Base-by-base conservation (phyloP, 1,140 invertebrate genomes). In the Phenacoccus solenopsis region DNA sequence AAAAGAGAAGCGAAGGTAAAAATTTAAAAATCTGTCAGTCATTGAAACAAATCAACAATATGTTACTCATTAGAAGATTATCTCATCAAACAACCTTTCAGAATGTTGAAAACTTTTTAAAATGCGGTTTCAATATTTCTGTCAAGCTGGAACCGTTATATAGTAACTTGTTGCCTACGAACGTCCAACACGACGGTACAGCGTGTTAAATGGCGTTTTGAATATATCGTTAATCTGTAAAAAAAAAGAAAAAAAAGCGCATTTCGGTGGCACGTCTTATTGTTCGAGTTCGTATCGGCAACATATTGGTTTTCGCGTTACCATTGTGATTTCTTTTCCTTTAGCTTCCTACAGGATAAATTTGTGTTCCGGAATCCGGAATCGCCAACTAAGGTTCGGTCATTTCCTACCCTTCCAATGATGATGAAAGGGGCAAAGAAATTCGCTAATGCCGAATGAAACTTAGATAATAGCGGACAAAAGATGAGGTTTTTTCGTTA, bases 21-120 rank as follows among this genome's bases (percentile, higher is more conserved):
- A 64, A 64, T 64, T 64, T 64, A 24, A 64, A 64, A 64, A 64
- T 64, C 59, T 64, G 59, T 64, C 59, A 64, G 59, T 64, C 59
- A 64, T 25, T 64, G 59, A 25, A 27, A 24, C 59, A 64, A 64
- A 64, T 64, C 59, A 27, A 64, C 59, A 64, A 64, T 64, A 64
- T 64, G 59, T 64, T 64, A 64, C 59, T 64, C 59, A 64, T 64
- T 64, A 64, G 59, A 64, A 24, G 59, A 64, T 64, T 64, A 64
- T 64, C 59, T 64, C 59, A 64, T 64, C 59, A 64, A 64, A 64
- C 4, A 64, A 64, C 22, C 25, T 64, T 64, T 64, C 38, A 49
- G 38, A 49, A 49, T 49, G 38, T 49, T 49, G 38, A 49, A 49
- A 49, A 49, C 12, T 49, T 49, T 49, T 49, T 49, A 49, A 49